phyloP scores from a whole-genome alignment of 1,140 invertebrate species.

The Akabosia matsudoensis region DNA sequence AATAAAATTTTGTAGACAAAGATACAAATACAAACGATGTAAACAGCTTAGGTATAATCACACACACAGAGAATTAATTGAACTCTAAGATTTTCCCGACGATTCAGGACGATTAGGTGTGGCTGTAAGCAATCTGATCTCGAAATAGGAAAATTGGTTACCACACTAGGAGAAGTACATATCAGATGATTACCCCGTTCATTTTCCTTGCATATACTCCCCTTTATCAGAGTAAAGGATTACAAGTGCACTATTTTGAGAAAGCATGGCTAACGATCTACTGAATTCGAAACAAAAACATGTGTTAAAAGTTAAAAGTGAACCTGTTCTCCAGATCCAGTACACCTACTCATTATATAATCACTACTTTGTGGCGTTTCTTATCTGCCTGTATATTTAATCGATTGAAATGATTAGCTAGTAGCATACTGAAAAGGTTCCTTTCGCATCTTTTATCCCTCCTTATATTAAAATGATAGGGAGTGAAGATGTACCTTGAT shows the following conservation, averaged over 20 bases:
- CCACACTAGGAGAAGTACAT: background rate
- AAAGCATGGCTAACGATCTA: too few species aligned
- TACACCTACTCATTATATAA: conserved; percentile 2
- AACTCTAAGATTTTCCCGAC: background rate
- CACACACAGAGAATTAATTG: background rate
- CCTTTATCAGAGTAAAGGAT: too few species aligned
- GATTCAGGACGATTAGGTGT: background rate
- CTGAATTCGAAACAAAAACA: too few species aligned
- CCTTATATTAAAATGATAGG: background rate
- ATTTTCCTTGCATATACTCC: too few species aligned
- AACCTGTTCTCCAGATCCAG: background rate
- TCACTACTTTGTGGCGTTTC: background rate
- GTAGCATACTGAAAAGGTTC: background rate
- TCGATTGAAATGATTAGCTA: conserved; percentile 4
- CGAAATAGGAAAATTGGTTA: background rate
- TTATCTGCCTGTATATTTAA: conserved; percentile 14
- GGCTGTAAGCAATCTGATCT: background rate
- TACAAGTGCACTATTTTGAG: too few species aligned
- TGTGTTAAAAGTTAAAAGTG: background rate
- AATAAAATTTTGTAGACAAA: too few species aligned
- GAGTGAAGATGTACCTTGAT: background rate
- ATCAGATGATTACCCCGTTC: background rate
- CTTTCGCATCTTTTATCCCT: background rate
- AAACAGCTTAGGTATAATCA: too few species aligned
- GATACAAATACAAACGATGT: too few species aligned